These are phyloP conservation scores for Mythimna impura DNA, from an alignment of 2,888 invertebrate genomes.

Conservation along the genomic window DNA sequence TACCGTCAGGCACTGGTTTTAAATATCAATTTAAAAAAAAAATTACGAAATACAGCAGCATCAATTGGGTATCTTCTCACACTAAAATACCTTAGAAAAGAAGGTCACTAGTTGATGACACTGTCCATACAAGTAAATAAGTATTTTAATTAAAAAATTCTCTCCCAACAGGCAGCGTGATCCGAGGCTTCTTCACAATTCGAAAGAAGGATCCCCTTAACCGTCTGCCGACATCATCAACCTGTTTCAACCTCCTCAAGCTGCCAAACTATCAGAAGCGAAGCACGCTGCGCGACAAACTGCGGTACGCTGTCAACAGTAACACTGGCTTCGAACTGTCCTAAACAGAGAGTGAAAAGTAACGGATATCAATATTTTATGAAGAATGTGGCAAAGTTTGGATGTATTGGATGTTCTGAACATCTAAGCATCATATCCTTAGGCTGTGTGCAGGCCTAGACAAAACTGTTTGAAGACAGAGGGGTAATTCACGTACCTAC, in stretches of 20 bases:
- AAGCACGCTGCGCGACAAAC: constrained; percentile 97
- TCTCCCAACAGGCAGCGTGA: constrained; percentile 94
- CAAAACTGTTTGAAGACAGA: neutral
- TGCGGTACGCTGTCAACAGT: constrained; percentile 98
- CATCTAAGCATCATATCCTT: constrained; percentile 13
- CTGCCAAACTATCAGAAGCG: constrained; percentile 99
- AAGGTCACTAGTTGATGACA: too few species aligned
- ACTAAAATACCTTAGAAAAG: too few species aligned
- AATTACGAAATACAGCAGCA: too few species aligned
- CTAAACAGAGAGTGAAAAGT: constrained; percentile 81
- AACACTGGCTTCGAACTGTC: constrained; percentile 99
- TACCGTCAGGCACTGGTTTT: too few species aligned
- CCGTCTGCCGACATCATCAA: constrained; percentile 99
- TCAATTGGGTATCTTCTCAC: too few species aligned
- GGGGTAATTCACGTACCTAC: too few species aligned
- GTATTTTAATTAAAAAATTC: neutral
- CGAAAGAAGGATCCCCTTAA: constrained; percentile 98
- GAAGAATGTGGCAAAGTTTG: constrained; percentile 22
- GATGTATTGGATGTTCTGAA: constrained; percentile 11
- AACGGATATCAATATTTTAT: constrained; percentile 11
- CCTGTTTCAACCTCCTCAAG: constrained; percentile 99
- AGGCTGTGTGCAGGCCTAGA: neutral
- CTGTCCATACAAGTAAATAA: too few species aligned
- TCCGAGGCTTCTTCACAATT: constrained; percentile 99
- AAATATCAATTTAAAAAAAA: too few species aligned